These are phyloP conservation scores for Catocala fraxini DNA, from an alignment of 2,888 invertebrate species.

Conservation along the genomic window DNA sequence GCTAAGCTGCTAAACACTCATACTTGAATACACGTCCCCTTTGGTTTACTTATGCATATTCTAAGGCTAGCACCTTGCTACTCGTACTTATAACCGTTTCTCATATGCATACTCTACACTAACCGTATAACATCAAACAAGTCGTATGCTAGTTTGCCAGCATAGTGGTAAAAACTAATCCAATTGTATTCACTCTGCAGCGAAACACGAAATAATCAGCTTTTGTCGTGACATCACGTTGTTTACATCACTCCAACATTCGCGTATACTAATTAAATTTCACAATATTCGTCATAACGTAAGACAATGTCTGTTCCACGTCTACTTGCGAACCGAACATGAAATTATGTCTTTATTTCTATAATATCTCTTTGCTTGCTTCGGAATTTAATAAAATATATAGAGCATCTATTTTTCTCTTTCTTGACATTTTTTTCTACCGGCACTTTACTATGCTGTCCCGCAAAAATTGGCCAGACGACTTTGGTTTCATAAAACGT, in stretches of 20 bases:
- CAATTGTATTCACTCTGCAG: too few species aligned
- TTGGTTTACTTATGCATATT: too few species aligned
- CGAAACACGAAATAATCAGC: not conserved
- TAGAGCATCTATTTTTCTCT: constrained; percentile 20
- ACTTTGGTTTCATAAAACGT: constrained; percentile 25
- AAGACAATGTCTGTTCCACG: constrained; percentile 42
- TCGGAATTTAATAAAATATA: constrained; percentile 47
- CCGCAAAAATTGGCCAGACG: constrained; percentile 19
- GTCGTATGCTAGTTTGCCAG: too few species aligned
- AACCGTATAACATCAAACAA: too few species aligned
- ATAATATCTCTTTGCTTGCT: constrained; percentile 32
- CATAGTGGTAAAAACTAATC: too few species aligned
- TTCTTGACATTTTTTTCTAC: constrained; percentile 8
- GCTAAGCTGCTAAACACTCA: too few species aligned
- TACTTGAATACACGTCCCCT: too few species aligned
- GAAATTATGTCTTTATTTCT: constrained; percentile 41
- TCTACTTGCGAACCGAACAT: constrained; percentile 37
- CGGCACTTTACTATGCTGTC: constrained; percentile 30
- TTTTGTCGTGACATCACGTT: constrained; percentile 8
- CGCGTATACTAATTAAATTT: constrained; percentile 40
- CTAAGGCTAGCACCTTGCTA: too few species aligned
- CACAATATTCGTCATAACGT: constrained; percentile 37
- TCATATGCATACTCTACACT: too few species aligned
- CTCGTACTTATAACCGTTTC: too few species aligned
- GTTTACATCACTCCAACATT: constrained; percentile 23